Conservation (phyloP, 1,140 invertebrate genomes). For the Galleria mellonella region DNA sequence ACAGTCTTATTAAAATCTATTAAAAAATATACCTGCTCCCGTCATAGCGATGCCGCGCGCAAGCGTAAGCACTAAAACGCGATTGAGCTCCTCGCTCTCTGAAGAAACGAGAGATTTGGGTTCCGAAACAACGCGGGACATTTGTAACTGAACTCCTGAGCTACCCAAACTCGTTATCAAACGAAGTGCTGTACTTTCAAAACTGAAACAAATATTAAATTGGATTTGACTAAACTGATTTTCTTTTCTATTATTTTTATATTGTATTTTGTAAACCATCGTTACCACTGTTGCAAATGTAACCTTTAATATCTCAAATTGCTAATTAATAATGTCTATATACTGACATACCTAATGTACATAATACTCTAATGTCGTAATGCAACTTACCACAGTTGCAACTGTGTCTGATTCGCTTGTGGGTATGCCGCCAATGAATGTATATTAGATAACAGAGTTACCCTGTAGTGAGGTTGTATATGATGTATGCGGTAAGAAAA, state of each 20-base stretch:
- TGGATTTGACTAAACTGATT: background rate
- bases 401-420: conserved; percentile 95
- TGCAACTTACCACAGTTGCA: conserved; percentile 87
- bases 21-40: conserved; percentile 75
- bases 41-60: conserved; percentile 95
- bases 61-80: conserved; percentile 93
- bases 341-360: no score
- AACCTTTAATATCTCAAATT: no score
- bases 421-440: conserved; percentile 91
- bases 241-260: background rate
- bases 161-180: conserved; percentile 94
- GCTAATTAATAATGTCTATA: no score
- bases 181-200: conserved; percentile 94
- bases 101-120: conserved; percentile 91
- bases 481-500: conserved; percentile 97
- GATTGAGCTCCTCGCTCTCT: conserved; percentile 96
- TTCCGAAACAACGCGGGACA: conserved; percentile 91
- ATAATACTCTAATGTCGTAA: no score
- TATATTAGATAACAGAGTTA: conserved; percentile 92
- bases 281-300: no score
- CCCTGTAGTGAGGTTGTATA: conserved; percentile 95
- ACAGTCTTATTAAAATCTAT: no score
- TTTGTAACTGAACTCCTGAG: conserved; percentile 91
- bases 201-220: conserved; percentile 73
- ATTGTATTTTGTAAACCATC: no score